These are phyloP conservation scores for Hecatera dysodea DNA, from an alignment of 2,888 invertebrate species.

Conservation along the genomic window DNA sequence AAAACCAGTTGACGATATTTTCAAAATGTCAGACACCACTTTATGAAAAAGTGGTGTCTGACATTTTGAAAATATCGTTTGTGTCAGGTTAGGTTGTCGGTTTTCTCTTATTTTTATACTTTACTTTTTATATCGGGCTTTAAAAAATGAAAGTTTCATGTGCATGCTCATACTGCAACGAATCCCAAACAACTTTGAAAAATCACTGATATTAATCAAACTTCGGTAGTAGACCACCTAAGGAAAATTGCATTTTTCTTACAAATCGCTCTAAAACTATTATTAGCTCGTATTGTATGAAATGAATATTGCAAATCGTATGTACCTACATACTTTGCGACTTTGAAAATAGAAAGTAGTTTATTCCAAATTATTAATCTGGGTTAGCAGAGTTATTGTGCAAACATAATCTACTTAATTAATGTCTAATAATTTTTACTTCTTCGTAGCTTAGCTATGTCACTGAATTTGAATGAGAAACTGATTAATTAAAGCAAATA, in stretches of 20 bases:
- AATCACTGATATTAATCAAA: background rate
- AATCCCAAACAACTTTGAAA: background rate
- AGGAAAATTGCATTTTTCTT: background rate
- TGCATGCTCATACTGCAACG: background rate
- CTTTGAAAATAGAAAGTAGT: conserved; percentile 67
- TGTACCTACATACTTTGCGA: conserved; percentile 17
- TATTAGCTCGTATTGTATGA: background rate
- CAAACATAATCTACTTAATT: conserved; percentile 46
- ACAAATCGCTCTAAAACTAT: background rate
- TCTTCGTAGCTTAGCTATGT: conserved; percentile 2
- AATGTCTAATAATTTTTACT: conserved; percentile 20
- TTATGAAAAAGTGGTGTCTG: background rate
- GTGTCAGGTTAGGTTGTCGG: background rate
- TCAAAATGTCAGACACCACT: too few relatives aligned
- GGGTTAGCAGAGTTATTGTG: conserved; percentile 57
- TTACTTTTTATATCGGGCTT: background rate
- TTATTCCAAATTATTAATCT: conserved; percentile 57
- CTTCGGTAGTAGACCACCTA: background rate
- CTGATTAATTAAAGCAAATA: background rate
- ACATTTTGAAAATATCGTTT: background rate
- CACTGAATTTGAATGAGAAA: conserved; percentile 18
- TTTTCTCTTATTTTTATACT: background rate
- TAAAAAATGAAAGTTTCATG: background rate
- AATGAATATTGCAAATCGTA: conserved; percentile 10
- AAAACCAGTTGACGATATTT: too few relatives aligned